Evolutionary conservation across 2,797 vertebrate species (phyloP), one percentile per base, ranked within the genome.

Genomic region (Catostomus latipinnis): DNA sequence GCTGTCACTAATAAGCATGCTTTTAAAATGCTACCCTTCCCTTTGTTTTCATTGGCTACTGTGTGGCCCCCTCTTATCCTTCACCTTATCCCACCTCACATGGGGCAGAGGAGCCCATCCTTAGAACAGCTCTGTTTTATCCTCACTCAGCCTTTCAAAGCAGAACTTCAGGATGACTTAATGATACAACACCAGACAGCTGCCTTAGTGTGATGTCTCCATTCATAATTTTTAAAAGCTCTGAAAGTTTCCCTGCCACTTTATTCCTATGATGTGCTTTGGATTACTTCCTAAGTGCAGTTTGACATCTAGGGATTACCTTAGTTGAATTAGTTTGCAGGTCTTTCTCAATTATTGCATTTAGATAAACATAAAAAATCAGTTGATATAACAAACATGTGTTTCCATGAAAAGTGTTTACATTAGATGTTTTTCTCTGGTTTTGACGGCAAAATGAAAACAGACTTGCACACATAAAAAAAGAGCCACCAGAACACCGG

Each of bases 1-100:
- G 57, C 78, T 80, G 72, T 76, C 73, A 75, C 81, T 87, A 81
- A 74, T 78, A 73, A 81, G 54, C 76, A 53, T 48, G 57, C 61
- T 68, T 83, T 65, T 74, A 34, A 56, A 73, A 46, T 0, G 12
- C 78, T 71, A 13, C 49, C 57, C 77, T 18, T 56, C 74, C 62
- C 62, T 72, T 57, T 72, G 13, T 66, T 83, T 62, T 53, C 57
- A 71, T 77, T 80, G 76, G 76, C 48, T 43, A 50, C 50, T 80
- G 43, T 56, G 62, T 52, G 61, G 7, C 60, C 66, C 54, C 57
- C 69, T 48, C 71, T 81, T 22, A 45, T 45, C 74, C 16, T 18
- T 18, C 16, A 18, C 16, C 16, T 18, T 18, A 50, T 60, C 60
- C 46, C 66, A 57, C 60, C 72, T 60, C 43, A 46, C 60, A 22